These are phyloP conservation scores for Hucho hucho DNA, from an alignment of 2,113 vertebrate genomes.

Conservation along the genomic window DNA sequence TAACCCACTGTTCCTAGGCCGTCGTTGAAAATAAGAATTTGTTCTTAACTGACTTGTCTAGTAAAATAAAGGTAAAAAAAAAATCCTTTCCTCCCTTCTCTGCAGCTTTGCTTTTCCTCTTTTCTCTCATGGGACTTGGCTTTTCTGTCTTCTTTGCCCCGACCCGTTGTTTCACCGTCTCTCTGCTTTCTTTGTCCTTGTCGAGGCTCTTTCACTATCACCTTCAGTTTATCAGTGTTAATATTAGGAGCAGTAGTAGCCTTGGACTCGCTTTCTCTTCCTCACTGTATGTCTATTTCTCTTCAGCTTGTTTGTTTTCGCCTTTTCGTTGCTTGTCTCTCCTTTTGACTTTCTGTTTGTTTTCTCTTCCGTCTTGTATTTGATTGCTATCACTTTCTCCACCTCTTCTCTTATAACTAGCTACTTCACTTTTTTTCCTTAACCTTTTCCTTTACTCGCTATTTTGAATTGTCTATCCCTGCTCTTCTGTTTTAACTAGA, in stretches of 20 bases:
- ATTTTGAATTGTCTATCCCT: neutral
- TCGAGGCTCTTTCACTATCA: neutral
- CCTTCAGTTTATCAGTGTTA: neutral
- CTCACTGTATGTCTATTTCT: too few species aligned
- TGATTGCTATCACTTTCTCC: neutral
- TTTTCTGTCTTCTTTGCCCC: neutral
- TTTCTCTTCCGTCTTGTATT: neutral
- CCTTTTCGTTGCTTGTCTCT: neutral
- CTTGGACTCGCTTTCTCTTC: too few species aligned
- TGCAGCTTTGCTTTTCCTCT: neutral
- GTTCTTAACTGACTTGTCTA: too few species aligned
- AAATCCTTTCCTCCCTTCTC: neutral
- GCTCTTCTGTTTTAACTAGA: neutral
- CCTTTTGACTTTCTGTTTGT: neutral
- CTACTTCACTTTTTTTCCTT: neutral
- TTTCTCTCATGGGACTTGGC: neutral
- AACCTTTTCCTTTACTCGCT: neutral
- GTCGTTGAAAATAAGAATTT: too few species aligned
- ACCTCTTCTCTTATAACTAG: too few species aligned
- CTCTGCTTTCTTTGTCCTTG: neutral
- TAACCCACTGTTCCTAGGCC: too few species aligned
- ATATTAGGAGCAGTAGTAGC: too few species aligned
- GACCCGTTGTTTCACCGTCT: neutral
- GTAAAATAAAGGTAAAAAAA: too few species aligned
- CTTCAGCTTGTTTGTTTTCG: too few species aligned